Percentiles rank a stretch among this genome's conserved stretches.
Evolutionary conservation across 2,797 vertebrate species (phyloP).

Genomic region (Bradypus variegatus): DNA sequence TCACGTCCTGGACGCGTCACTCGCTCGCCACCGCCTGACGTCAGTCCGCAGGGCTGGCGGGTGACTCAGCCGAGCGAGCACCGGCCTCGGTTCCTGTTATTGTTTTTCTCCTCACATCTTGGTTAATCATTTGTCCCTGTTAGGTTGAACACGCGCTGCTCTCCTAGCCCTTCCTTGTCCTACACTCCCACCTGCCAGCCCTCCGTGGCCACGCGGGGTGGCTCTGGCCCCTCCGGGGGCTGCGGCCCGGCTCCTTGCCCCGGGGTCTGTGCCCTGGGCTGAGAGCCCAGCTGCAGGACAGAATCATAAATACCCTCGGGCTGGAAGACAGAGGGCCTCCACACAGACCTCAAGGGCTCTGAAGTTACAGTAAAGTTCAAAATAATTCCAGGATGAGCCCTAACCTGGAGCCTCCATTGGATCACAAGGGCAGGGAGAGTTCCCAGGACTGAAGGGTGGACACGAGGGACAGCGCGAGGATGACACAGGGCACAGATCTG

Average conservation of each 20-base stretch:
- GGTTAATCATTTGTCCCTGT: slow-evolving; percentile 62
- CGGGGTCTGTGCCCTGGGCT: accelerated
- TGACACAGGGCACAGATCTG: neutral
- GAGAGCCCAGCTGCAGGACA: neutral
- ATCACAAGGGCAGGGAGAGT: neutral
- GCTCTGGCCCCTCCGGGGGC: too few species aligned
- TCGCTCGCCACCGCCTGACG: slow-evolving; percentile 26
- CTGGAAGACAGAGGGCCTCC: neutral
- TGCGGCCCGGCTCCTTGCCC: neutral
- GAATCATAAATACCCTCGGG: neutral
- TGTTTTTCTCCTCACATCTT: slow-evolving; percentile 49
- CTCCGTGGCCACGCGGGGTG: neutral
- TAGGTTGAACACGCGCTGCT: slow-evolving; percentile 13
- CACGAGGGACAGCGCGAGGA: neutral
- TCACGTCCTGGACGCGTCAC: slow-evolving; percentile 55
- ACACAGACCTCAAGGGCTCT: neutral
- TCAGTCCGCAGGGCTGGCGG: slow-evolving; percentile 45
- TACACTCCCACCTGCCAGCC: neutral
- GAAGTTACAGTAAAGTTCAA: neutral
- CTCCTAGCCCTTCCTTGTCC: slow-evolving; percentile 13
- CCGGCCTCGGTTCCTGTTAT: slow-evolving; percentile 46
- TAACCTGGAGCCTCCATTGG: neutral
- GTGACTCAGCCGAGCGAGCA: slow-evolving; percentile 44
- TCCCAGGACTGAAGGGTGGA: neutral
- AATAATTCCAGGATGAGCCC: neutral